A percentile compares a stretch with the other conserved stretches of the same genome.
Evolutionary conservation across 2,113 vertebrate genomes (phyloP).

Genomic region (Jacana jacana): DNA sequence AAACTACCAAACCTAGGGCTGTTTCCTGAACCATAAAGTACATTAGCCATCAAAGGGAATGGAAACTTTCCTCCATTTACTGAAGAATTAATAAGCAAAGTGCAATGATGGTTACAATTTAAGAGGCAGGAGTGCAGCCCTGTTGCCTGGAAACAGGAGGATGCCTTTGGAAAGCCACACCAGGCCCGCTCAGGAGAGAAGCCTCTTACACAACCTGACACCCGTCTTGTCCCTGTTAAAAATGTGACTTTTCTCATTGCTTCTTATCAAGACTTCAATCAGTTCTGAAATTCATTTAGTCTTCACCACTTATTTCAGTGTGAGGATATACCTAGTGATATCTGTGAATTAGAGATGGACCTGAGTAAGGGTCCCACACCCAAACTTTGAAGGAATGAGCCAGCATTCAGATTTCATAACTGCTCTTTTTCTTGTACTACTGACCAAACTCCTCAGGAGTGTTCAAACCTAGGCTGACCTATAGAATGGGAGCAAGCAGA

Average conservation of each 20-base stretch:
- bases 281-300: not conserved
- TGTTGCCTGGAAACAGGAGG: slow-evolving; percentile 26
- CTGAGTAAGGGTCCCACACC: not conserved
- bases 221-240: not conserved
- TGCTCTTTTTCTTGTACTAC: not conserved
- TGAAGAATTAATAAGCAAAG: slow-evolving; percentile 54
- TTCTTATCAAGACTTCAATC: not conserved
- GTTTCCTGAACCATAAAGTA: slow-evolving; percentile 48
- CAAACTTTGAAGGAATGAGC: not conserved
- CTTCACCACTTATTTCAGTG: not conserved
- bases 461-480: not conserved
- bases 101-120: not conserved
- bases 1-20: not conserved
- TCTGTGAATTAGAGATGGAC: not conserved
- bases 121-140: not conserved
- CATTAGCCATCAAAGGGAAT: slow-evolving; percentile 23
- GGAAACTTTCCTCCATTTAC: slow-evolving; percentile 31
- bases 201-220: not conserved
- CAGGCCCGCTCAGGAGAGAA: not conserved
- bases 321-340: not conserved
- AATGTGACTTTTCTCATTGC: not conserved
- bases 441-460: not conserved
- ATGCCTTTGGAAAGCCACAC: not conserved
- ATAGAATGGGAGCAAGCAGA: not conserved
- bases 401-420: not conserved